A percentile compares a stretch with the other conserved stretches of the same genome.
Evolutionary conservation across 53 echinoderm and acorn worm genomes (phyloP).

Genomic region (Pentamera pediparva): DNA sequence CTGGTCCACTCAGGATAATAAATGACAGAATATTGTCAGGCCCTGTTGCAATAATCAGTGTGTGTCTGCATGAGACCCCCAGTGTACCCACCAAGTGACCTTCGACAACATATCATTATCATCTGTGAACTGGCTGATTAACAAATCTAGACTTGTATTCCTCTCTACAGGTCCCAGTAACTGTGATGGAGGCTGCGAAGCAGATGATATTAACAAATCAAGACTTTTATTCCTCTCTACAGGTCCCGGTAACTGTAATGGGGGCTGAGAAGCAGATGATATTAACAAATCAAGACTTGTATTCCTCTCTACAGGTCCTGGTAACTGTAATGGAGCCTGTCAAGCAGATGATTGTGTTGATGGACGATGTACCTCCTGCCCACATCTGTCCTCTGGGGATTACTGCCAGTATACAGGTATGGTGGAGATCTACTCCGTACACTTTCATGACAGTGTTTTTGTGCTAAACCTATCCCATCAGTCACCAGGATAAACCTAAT

Average conservation of each 20-base stretch:
- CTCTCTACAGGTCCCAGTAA: not conserved
- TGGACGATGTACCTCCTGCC: conserved; percentile 47
- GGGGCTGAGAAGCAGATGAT: not conserved
- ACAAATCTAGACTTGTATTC: too few species aligned
- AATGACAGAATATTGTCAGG: too few species aligned
- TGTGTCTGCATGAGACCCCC: too few species aligned
- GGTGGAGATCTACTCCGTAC: not conserved
- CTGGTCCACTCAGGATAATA: too few species aligned
- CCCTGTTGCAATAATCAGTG: too few species aligned
- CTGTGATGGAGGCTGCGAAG: not conserved
- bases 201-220: not conserved
- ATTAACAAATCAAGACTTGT: not conserved
- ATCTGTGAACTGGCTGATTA: too few species aligned
- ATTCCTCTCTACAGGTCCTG: conserved; percentile 30
- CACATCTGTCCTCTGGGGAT: conserved; percentile 47
- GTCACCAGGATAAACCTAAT: too few species aligned
- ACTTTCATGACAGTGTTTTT: too few species aligned
- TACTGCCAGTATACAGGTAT: conserved; percentile 85
- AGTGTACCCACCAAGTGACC: too few species aligned
- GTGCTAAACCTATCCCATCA: too few species aligned
- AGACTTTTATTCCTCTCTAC: not conserved
- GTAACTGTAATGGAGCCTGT: conserved; percentile 52
- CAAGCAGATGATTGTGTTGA: conserved; percentile 44
- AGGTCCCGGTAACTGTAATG: conserved; percentile 62
- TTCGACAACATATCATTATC: too few species aligned